These are phyloP conservation scores for Phrixothrix hirtus DNA, from an alignment of 2,888 invertebrate genomes.

Conservation along the genomic window DNA sequence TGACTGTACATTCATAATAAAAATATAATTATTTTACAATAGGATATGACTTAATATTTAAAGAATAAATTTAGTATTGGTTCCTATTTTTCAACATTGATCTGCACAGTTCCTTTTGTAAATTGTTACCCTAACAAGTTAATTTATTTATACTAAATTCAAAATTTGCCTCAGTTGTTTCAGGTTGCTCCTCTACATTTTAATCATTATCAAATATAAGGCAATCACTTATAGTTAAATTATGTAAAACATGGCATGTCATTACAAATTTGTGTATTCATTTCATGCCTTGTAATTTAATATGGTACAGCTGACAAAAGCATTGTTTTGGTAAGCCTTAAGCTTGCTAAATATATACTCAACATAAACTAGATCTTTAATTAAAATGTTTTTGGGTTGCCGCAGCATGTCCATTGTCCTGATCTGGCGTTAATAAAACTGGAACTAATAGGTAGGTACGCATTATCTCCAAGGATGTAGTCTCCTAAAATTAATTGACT, in stretches of 20 bases:
- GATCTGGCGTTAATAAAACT: constrained; percentile 17
- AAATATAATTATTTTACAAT: no score
- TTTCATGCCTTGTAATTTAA: constrained; percentile 20
- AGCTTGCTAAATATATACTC: constrained; percentile 21
- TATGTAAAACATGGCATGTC: constrained; percentile 13
- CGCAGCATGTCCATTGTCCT: constrained; percentile 23
- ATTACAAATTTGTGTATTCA: constrained; percentile 11
- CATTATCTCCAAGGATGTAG: constrained; percentile 29
- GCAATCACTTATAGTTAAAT: constrained; percentile 1
- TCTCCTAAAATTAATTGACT: constrained; percentile 8
- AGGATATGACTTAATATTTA: no score
- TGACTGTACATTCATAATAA: no score
- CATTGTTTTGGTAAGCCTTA: constrained; percentile 26
- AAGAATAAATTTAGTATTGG: no score
- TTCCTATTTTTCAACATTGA: no score
- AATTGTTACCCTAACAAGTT: no score
- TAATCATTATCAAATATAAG: constrained; percentile 1
- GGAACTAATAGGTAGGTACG: constrained; percentile 17
- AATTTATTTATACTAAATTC: no score
- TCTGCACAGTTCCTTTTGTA: no score
- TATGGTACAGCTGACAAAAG: constrained; percentile 22
- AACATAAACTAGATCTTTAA: constrained; percentile 11
- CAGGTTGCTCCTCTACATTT: not conserved
- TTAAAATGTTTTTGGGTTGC: constrained; percentile 19
- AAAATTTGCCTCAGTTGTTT: not conserved